Percentiles rank a stretch among this genome's conserved stretches.
Evolutionary conservation across 1,140 invertebrate genomes (phyloP).

Genomic region (Coelopa frigida): DNA sequence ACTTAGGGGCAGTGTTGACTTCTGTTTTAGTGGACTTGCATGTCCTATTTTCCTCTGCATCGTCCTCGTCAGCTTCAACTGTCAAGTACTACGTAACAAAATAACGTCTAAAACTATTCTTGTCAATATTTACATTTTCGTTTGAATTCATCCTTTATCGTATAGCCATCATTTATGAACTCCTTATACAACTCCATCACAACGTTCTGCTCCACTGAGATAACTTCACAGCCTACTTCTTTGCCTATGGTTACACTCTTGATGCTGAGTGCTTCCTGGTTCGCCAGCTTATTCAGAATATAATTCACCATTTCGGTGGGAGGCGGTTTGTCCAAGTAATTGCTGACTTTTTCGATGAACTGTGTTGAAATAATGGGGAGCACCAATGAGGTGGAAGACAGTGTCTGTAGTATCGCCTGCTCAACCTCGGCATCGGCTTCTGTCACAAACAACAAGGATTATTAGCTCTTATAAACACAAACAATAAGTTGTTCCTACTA

Average conservation of each 20-base stretch:
- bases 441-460: constrained; percentile 13
- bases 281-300: constrained; percentile 78
- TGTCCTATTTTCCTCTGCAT: constrained; percentile 6
- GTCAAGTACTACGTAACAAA: background rate
- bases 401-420: constrained; percentile 60
- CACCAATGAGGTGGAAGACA: constrained; percentile 69
- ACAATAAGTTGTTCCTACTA: too few species aligned
- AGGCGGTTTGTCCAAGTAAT: constrained; percentile 51
- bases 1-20: background rate
- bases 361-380: constrained; percentile 69
- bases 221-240: constrained; percentile 54
- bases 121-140: constrained; percentile 36
- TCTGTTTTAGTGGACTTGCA: constrained; percentile 6
- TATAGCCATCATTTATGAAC: constrained; percentile 36
- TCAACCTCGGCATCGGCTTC: constrained; percentile 55
- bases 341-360: constrained; percentile 56
- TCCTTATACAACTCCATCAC: constrained; percentile 61
- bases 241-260: constrained; percentile 56
- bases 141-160: constrained; percentile 47
- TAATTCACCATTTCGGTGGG: constrained; percentile 61
- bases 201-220: constrained; percentile 63
- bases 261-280: constrained; percentile 76
- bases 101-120: background rate
- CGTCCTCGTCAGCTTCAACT: constrained; percentile 18
- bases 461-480: too few species aligned